These are phyloP conservation scores for Drosophila sechellia DNA, from an alignment of 1,140 invertebrate genomes.

Conservation along the genomic window DNA sequence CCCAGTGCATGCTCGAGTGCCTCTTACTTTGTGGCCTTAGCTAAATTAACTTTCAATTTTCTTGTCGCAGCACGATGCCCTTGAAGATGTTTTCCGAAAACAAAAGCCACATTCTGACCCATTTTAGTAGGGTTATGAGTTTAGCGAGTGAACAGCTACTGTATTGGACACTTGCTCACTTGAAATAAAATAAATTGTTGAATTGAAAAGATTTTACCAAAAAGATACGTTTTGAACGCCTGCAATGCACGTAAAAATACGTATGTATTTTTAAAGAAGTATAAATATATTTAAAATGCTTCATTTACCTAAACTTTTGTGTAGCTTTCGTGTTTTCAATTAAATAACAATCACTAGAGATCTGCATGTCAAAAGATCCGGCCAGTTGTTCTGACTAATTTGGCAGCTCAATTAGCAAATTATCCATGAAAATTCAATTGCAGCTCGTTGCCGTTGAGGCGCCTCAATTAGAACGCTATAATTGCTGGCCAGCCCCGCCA, in stretches of 20 bases:
- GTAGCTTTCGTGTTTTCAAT: not conserved
- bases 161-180: too few species aligned
- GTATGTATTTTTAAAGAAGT: too few species aligned
- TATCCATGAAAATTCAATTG: slow-evolving; percentile 60
- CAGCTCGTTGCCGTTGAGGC: slow-evolving; percentile 25
- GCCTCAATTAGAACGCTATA: slow-evolving; percentile 54
- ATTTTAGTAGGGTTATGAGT: not conserved
- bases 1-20: slow-evolving; percentile 19
- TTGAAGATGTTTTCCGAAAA: slow-evolving; percentile 1
- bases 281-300: too few species aligned
- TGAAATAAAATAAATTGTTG: too few species aligned
- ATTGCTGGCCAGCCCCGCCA: slow-evolving; percentile 26
- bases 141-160: too few species aligned
- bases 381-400: slow-evolving; percentile 26
- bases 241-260: not conserved
- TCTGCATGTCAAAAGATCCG: not conserved
- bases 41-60: slow-evolving; percentile 62
- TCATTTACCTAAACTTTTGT: not conserved
- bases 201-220: too few species aligned
- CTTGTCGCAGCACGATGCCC: slow-evolving; percentile 2
- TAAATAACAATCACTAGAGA: not conserved
- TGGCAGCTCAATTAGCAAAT: slow-evolving; percentile 36
- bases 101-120: slow-evolving; percentile 10
- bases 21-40: slow-evolving; percentile 56
- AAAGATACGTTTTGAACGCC: too few species aligned